Evolutionary conservation across 2,113 vertebrate genomes (phyloP).

Genomic region (Oreochromis aureus): DNA sequence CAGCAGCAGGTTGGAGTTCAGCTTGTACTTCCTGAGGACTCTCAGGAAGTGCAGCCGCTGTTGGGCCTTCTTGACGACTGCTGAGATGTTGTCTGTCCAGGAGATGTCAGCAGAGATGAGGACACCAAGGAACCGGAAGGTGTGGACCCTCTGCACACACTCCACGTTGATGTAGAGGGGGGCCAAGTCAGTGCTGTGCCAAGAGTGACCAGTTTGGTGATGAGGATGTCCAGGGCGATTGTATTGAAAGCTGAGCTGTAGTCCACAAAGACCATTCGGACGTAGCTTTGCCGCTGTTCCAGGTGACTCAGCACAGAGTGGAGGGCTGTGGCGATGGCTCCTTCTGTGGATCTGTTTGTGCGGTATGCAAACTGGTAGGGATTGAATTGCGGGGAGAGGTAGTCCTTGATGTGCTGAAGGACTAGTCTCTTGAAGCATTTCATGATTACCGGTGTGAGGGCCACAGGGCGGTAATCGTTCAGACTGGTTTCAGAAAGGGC

Average conservation of each 20-base stretch:
- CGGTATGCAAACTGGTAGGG: neutral
- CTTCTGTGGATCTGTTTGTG: neutral
- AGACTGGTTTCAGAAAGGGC: neutral
- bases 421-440: neutral
- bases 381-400: neutral
- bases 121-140: neutral
- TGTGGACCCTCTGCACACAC: neutral
- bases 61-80: too few relatives aligned
- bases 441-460: neutral
- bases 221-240: neutral
- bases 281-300: neutral
- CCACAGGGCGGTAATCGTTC: neutral
- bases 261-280: neutral
- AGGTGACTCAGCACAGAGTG: neutral
- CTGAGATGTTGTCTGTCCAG: neutral
- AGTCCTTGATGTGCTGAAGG: neutral
- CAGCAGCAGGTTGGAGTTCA: too few relatives aligned
- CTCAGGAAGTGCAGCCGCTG: too few relatives aligned
- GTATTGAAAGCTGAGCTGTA: neutral
- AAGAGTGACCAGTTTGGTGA: neutral
- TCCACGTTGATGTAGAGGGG: rapidly evolving
- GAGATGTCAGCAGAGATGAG: neutral
- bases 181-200: neutral
- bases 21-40: too few relatives aligned
- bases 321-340: neutral